Base-by-base conservation (phyloP, 1,140 invertebrate species). In the Odontomachus brunneus region DNA sequence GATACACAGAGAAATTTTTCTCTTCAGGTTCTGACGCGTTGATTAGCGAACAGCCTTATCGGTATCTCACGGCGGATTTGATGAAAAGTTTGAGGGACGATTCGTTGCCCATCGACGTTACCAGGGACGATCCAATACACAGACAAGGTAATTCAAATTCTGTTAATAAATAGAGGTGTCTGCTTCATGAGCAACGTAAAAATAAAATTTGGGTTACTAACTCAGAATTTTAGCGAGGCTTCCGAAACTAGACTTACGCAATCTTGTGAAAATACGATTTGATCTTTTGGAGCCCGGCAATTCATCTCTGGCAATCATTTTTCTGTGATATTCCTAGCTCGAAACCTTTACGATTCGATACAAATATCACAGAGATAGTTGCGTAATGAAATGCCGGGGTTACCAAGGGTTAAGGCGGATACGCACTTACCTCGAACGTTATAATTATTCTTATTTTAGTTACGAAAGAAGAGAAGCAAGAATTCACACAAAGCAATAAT, bases 11-110 rank as follows among this genome's bases (percentile, higher is more conserved):
- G 59, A 69, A 15, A 24, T 49, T 49, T 84, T 19, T 3, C 1
- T 65, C 66, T 73, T 3, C 90, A 98, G 97, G 97, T 91, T 98
- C 98, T 93, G 98, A 99, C 91, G 97, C 97, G 71, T 96, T 98
- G 90, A 95, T 98, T 62, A 98, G 97, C 82, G 98, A 99, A 92
- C 98, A 98, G 90, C 97, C 97, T 1, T 99, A 98, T 92, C 95
- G 97, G 75, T 99, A 99, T 94, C 94, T 99, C 75, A 98, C 98
- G 2, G 97, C 97, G 48, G 98, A 99, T 93, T 97, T 99, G 91
- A 98, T 99, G 98, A 99, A 99, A 94, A 98, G 97, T 80, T 94
- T 99, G 49, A 97, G 98, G 60, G 98, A 99, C 91, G 98, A 99
- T 94, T 98, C 98, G 4, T 94, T 98, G 51, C 98, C 98, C 0